Conservation (phyloP, 2,797 vertebrate genomes). For the Strix occidentalis region DNA sequence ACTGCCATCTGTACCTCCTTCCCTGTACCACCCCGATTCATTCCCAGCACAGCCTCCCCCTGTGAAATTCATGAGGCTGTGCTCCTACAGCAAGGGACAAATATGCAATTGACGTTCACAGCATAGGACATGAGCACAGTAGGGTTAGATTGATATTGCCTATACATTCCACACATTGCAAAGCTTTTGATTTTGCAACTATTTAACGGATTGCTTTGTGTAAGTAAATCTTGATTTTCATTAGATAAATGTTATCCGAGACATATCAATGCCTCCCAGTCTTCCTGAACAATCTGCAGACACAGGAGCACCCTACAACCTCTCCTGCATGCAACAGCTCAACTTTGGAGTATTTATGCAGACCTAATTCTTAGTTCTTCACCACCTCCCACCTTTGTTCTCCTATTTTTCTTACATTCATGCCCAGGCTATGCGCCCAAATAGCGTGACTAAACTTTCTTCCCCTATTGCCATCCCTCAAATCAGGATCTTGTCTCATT, state of each 20-base stretch:
- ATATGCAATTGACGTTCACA: rapidly evolving
- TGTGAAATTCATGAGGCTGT: background rate
- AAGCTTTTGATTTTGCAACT: background rate
- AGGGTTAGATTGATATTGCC: background rate
- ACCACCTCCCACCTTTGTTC: background rate
- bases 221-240: background rate
- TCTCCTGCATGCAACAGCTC: background rate
- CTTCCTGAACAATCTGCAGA: background rate
- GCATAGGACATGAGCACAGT: background rate
- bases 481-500: background rate
- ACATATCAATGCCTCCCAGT: background rate
- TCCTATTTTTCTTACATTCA: background rate
- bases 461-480: background rate
- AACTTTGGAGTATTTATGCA: background rate
- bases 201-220: background rate
- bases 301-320: background rate
- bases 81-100: background rate
- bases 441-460: background rate
- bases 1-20: background rate
- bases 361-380: background rate
- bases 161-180: background rate
- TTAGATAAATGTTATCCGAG: background rate
- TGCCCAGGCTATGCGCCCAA: background rate
- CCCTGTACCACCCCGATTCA: rapidly evolving
- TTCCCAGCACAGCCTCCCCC: background rate